Evolutionary conservation across 2,888 invertebrate genomes (phyloP), one percentile per base, ranked within the genome.

Genomic region (Tanytarsus gracilentus): DNA sequence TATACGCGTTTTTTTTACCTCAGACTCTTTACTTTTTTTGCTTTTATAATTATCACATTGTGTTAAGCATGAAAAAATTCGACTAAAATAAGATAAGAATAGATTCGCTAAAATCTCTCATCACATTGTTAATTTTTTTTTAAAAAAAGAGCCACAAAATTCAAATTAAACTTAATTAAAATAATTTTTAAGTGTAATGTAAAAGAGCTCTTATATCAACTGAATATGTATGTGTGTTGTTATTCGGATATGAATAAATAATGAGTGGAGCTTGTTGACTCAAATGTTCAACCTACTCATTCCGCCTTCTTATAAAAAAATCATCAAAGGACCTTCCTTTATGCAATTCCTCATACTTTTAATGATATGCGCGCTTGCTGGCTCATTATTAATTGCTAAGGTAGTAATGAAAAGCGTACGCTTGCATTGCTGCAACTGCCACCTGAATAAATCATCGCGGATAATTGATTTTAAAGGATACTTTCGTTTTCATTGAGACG

Each of bases 231-330:
- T n/a, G n/a, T n/a, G n/a, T n/a, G 11, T 21, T 26, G 21, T 8
- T 55, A 18, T 52, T 36, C 25, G 11, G 40, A 23, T 36, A 39
- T 56, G 55, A 56, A 56, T 56, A 40, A 40, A 40, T 40, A 40
- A 56, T 56, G 40, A 40, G 9, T 16, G 23, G 5, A 33, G 39
- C 27, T 25, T 29, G 30, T 33, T 27, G 30, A 52, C 52, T 33
- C 30, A 52, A 52, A 30, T 29, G 33, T 33, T 33, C 6, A 33
- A 5, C 6, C n/a, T 5, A 40, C 55, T 18, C 18, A 6, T 44
- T 44, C 21, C 23, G 6, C 21, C n/a, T 33, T 33, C 44, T 9
- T 11, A 23, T 40, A 40, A n/a, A n/a, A n/a, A n/a, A n/a, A 18
- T 16, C 16, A 9, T 18, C 8, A 40, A 40, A 18, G 5, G 23